Percentiles rank a stretch among this genome's conserved stretches.
Conservation (phyloP, 2,113 vertebrate species). For the Cygnus buccinator region DNA sequence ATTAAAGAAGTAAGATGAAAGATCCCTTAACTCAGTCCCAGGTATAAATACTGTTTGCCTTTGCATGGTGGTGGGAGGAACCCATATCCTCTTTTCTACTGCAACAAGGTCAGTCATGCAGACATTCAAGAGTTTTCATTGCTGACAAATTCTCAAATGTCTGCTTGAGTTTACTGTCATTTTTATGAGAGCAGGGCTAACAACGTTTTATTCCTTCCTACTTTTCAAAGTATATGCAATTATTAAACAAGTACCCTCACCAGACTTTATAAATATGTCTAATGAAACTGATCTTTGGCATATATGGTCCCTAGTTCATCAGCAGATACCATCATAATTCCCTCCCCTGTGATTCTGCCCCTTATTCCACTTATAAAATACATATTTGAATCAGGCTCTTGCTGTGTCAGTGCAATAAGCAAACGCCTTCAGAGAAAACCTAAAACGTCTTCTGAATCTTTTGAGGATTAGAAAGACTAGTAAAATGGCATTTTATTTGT, state of each 20-base stretch:
- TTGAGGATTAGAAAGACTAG: neutral
- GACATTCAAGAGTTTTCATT: neutral
- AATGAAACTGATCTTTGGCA: neutral
- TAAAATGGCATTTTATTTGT: neutral
- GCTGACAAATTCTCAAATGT: neutral
- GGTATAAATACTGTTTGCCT: neutral
- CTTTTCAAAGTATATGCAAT: neutral
- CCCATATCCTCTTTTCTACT: neutral
- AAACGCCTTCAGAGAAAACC: conserved; percentile 3
- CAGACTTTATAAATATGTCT: neutral
- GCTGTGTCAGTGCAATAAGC: neutral
- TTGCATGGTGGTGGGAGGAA: neutral
- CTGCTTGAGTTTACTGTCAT: neutral
- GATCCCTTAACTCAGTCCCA: neutral
- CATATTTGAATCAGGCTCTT: neutral
- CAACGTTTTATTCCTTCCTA: neutral
- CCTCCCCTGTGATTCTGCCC: neutral
- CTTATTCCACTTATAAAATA: neutral
- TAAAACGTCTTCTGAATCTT: neutral
- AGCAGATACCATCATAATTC: neutral
- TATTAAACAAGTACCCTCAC: neutral
- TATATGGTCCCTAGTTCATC: neutral
- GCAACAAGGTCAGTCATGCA: neutral
- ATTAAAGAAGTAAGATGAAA: neutral
- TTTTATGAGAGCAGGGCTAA: neutral